Evolutionary conservation across 2,888 invertebrate genomes (phyloP).

Genomic region (Drosophila hamatofila): DNA sequence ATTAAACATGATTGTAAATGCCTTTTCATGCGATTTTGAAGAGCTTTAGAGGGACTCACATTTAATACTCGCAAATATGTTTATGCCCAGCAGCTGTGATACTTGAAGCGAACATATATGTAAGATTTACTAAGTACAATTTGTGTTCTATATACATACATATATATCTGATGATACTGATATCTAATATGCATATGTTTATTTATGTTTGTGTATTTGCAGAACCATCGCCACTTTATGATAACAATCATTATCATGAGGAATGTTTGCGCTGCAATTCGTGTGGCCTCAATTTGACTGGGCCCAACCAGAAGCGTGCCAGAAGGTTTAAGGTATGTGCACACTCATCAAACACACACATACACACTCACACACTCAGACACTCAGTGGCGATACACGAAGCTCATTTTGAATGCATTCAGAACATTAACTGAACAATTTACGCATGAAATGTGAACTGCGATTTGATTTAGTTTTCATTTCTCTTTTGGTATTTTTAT

Average conservation of each 20-base stretch:
- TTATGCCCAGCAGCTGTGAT: not conserved
- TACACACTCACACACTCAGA: not conserved
- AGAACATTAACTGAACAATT: conserved; percentile 62
- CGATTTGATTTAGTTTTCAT: conserved; percentile 7
- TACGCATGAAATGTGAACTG: conserved; percentile 50
- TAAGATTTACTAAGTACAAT: not conserved
- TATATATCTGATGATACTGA: not conserved
- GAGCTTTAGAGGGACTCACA: not conserved
- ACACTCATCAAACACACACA: conserved; percentile 11
- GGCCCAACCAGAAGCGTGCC: conserved; percentile 92
- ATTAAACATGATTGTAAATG: not conserved
- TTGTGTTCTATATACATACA: not conserved
- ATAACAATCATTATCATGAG: conserved; percentile 98
- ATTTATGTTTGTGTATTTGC: conserved; percentile 83
- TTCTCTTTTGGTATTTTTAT: not conserved
- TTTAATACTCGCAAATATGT: not conserved
- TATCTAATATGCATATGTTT: conserved; percentile 8
- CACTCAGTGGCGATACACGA: not conserved
- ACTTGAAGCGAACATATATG: not conserved
- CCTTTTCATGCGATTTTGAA: not conserved
- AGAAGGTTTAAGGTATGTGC: conserved; percentile 87
- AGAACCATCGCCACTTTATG: conserved; percentile 96
- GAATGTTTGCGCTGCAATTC: conserved; percentile 98
- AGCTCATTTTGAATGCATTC: conserved; percentile 67
- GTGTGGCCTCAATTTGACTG: conserved; percentile 96